Conservation (phyloP, 2,113 vertebrate genomes). For the Dromas ardeola region DNA sequence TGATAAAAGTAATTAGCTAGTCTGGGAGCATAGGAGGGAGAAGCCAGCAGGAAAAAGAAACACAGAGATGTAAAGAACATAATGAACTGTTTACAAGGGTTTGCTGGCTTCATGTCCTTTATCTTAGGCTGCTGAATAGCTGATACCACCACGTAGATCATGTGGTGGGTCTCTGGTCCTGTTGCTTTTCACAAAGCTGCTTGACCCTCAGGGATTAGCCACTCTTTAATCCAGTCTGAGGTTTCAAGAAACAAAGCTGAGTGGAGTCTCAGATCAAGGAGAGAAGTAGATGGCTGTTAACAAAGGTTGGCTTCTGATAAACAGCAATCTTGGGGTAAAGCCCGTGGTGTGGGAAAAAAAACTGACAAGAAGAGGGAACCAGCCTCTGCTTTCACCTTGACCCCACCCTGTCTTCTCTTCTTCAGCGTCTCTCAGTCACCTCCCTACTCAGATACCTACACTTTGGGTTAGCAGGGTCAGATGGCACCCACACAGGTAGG, state of each 20-base stretch:
- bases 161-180: background rate
- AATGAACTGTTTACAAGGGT: conserved; percentile 38
- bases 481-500: background rate
- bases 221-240: background rate
- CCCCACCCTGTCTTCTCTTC: background rate
- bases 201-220: background rate
- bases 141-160: background rate
- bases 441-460: background rate
- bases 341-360: fast-evolving
- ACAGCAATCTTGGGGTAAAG: background rate
- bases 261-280: background rate
- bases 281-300: background rate
- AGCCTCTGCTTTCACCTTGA: background rate
- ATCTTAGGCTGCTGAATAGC: background rate
- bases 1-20: background rate
- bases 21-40: background rate
- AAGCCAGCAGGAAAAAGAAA: background rate
- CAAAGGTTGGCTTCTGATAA: background rate
- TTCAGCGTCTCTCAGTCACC: background rate
- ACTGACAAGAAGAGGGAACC: background rate
- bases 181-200: background rate
- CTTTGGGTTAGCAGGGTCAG: background rate
- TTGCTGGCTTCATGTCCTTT: background rate
- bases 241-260: background rate
- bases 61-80: conserved; percentile 3